Evolutionary conservation across 2,797 vertebrate species (phyloP).

Genomic region (Lacerta viridis): DNA sequence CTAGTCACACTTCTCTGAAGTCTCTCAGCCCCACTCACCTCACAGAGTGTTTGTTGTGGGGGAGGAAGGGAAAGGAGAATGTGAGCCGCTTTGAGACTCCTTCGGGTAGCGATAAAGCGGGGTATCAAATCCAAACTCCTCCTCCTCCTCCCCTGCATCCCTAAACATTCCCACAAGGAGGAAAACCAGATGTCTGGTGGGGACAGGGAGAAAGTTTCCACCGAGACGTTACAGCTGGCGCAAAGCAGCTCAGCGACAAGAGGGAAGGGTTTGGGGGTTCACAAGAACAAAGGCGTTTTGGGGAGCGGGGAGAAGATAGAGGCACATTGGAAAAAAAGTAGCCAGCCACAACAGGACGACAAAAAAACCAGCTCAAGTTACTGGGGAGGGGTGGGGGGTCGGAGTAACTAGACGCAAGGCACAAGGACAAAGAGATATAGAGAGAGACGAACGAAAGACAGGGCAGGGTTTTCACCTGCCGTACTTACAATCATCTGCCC

Average conservation of each 20-base stretch:
- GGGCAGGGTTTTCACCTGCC: constrained; percentile 80
- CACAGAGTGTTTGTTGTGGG: too few relatives aligned
- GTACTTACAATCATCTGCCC: constrained; percentile 99
- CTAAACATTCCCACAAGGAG: too few relatives aligned
- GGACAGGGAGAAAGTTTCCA: constrained; percentile 28
- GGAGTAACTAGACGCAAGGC: constrained; percentile 81
- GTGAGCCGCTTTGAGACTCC: too few relatives aligned
- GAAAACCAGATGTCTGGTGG: neutral
- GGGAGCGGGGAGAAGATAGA: constrained; percentile 68
- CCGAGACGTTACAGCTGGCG: constrained; percentile 59
- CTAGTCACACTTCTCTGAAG: too few relatives aligned
- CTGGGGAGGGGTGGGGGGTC: neutral
- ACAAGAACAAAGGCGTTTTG: constrained; percentile 41
- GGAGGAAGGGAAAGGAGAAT: too few relatives aligned
- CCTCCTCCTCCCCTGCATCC: too few relatives aligned
- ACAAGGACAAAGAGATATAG: constrained; percentile 87
- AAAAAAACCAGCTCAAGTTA: constrained; percentile 46
- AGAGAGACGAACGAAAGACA: constrained; percentile 82
- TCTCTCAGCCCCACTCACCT: too few relatives aligned
- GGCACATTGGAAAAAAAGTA: constrained; percentile 88
- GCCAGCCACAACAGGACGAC: constrained; percentile 68
- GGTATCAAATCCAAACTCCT: too few relatives aligned
- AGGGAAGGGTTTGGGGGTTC: constrained; percentile 25
- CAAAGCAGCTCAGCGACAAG: constrained; percentile 68
- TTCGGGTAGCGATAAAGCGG: too few relatives aligned